Base-by-base conservation (phyloP, 1,140 invertebrate genomes). In the Drosophila grimshawi region DNA sequence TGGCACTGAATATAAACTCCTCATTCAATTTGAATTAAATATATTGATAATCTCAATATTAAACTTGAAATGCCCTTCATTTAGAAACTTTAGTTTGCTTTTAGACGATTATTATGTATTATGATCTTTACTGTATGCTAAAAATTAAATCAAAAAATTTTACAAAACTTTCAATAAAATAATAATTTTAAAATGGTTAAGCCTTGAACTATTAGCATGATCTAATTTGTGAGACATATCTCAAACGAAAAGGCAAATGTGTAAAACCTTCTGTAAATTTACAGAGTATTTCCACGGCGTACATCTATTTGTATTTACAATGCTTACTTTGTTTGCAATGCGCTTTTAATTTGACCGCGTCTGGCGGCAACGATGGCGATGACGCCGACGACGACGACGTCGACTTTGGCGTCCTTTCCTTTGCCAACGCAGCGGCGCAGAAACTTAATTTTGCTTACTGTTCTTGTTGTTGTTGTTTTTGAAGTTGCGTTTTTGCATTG, bases 261-360 rank as follows among this genome's bases (percentile, higher is more conserved):
- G 19, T 19, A 1, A 19, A n/a, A n/a, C 6, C 10, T 43, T 43
- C 4, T 1, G 10, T 43, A 1, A n/a, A n/a, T 43, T n/a, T 2
- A n/a, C 5, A 60, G 48, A 48, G 56, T 62, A 73, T 48, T 7
- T n/a, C 5, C 0, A 11, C 4, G 11, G 61, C 29, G 35, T 37
- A 19, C 52, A 53, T 51, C 1, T 6, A n/a, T 8, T 32, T 33
- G 2, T 1, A 30, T 6, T 41, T 2, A 3, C 7, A 10, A 6
- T 46, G 48, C 41, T 33, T 59, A 49, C 19, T 3, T 35, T 49
- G 49, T 72, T 82, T 62, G 72, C 81, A 76, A 80, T 80, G 76
- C 72, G 64, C 72, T 85, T 83, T 83, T 85, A 83, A 83, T 83
- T 83, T 83, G 81, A 77, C 76, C 80, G 75, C 80, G 75, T 82